These are phyloP conservation scores for Pissodes strobi DNA, from an alignment of 1,140 invertebrate species.

Conservation along the genomic window DNA sequence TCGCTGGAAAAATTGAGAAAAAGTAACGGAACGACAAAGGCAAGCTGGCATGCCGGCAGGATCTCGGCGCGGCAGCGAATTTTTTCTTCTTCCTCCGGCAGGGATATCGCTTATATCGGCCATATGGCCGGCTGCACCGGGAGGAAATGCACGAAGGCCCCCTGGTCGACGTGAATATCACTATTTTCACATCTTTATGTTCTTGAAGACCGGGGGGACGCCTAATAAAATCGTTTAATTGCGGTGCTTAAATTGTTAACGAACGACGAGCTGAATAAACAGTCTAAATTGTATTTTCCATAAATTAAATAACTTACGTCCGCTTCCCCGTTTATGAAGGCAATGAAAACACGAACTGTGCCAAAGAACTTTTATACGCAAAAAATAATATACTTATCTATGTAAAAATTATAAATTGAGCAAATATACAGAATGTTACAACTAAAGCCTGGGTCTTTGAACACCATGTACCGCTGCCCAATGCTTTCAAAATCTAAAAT, in stretches of 20 bases:
- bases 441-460: too few relatives aligned
- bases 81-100: conserved; percentile 11
- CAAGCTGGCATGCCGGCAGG: conserved; percentile 14
- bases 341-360: too few relatives aligned
- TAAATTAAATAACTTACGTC: background rate
- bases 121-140: conserved; percentile 11
- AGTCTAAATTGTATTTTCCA: background rate
- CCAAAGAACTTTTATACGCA: too few relatives aligned
- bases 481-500: too few relatives aligned
- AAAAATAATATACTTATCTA: too few relatives aligned
- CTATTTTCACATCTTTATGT: too few relatives aligned
- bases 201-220: too few relatives aligned
- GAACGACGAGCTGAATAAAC: background rate
- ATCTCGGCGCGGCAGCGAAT: background rate
- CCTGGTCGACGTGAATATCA: background rate
- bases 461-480: too few relatives aligned
- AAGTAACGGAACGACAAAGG: conserved; percentile 1
- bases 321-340: background rate
- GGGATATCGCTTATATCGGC: conserved; percentile 4
- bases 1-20: background rate
- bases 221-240: too few relatives aligned
- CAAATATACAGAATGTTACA: too few relatives aligned
- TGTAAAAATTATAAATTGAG: too few relatives aligned
- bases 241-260: background rate
- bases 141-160: conserved; percentile 8